These are phyloP conservation scores for Pomatorhinus ruficollis DNA, from an alignment of 2,113 vertebrate genomes.

Conservation along the genomic window DNA sequence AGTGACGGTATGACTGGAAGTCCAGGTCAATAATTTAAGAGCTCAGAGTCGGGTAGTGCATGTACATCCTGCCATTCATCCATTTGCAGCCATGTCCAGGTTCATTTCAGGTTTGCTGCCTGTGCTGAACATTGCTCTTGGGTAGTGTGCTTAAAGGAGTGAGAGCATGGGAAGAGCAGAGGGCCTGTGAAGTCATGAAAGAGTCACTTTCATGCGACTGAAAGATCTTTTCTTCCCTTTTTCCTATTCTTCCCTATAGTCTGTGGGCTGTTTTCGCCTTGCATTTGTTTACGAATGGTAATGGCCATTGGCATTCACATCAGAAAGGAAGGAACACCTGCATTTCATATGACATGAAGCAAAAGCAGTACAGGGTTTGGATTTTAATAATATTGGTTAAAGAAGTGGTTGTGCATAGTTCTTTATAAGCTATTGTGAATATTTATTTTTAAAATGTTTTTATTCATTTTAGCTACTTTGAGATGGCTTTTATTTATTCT, in stretches of 20 bases:
- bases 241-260: neutral
- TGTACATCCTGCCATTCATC: neutral
- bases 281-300: neutral
- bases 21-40: neutral
- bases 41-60: fast-evolving
- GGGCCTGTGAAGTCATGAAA: neutral
- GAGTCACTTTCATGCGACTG: neutral
- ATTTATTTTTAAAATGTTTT: conserved; percentile 8
- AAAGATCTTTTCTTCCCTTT: neutral
- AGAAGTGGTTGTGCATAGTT: neutral
- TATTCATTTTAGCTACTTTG: conserved; percentile 5
- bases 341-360: neutral
- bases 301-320: conserved; percentile 7
- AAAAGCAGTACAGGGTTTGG: neutral
- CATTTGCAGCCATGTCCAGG: fast-evolving
- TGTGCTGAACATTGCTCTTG: neutral
- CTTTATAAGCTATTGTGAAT: neutral
- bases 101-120: neutral
- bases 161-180: neutral
- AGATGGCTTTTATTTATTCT: conserved; percentile 1
- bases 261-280: neutral
- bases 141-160: neutral
- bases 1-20: neutral
- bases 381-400: conserved; percentile 6
- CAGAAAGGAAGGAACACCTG: neutral